Percentiles rank a stretch among this genome's conserved stretches.
Conservation (phyloP, 2,888 invertebrate genomes). For the Trichogramma evanescens region DNA sequence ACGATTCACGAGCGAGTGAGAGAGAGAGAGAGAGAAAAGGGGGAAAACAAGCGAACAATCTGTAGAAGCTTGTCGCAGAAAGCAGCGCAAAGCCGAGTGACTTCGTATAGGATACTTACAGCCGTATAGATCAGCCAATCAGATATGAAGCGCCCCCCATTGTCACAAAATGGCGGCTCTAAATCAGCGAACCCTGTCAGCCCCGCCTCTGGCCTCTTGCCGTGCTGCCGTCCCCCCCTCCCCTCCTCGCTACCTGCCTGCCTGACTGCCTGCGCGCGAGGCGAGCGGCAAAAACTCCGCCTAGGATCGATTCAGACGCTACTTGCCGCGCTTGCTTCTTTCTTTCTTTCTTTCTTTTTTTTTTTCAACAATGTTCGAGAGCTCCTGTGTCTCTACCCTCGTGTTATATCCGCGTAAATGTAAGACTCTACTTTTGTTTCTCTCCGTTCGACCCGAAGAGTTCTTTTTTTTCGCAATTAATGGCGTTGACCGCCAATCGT, state of each 20-base stretch:
- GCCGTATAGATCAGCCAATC: conserved; percentile 44
- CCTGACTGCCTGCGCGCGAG: conserved; percentile 13
- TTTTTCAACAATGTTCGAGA: no score
- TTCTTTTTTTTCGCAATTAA: no score
- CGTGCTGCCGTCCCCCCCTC: neutral
- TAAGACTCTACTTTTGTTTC: no score
- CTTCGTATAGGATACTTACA: neutral
- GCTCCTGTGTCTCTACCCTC: no score
- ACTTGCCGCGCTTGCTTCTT: no score
- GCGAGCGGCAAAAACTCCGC: no score
- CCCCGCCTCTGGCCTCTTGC: conserved; percentile 12
- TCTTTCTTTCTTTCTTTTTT: no score
- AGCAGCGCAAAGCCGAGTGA: neutral
- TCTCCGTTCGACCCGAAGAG: no score
- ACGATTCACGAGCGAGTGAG: neutral
- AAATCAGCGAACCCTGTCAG: conserved; percentile 36
- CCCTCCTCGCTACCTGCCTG: neutral
- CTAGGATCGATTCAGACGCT: no score
- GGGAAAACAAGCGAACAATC: conserved; percentile 45
- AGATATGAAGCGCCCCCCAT: conserved; percentile 46
- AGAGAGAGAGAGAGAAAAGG: conserved; percentile 6
- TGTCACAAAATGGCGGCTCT: conserved; percentile 49
- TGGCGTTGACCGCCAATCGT: no score
- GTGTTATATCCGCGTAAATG: no score
- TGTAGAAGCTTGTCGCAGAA: conserved; percentile 45